Conservation (phyloP, 1,140 invertebrate genomes). For the Solenopsis invicta region DNA sequence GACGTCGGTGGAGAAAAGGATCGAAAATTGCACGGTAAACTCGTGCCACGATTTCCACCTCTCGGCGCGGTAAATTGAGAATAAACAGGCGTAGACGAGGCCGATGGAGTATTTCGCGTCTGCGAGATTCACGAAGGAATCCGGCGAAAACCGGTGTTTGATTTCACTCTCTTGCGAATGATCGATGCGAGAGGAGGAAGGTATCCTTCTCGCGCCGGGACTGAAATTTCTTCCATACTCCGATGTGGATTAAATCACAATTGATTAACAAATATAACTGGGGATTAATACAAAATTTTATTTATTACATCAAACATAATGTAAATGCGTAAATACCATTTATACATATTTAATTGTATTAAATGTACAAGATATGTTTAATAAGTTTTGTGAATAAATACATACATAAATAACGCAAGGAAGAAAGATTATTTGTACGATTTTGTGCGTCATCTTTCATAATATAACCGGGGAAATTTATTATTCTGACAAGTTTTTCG, state of each 20-base stretch:
- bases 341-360: neutral
- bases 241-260: neutral
- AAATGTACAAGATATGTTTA: neutral
- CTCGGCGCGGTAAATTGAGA: constrained; percentile 74
- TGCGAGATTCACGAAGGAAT: constrained; percentile 56
- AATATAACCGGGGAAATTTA: no score
- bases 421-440: no score
- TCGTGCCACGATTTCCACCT: constrained; percentile 74
- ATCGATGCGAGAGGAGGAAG: neutral
- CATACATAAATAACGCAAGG: no score
- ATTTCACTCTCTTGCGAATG: constrained; percentile 44
- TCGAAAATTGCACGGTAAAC: constrained; percentile 79
- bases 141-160: constrained; percentile 39
- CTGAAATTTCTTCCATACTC: constrained; percentile 1
- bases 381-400: no score
- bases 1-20: constrained; percentile 59
- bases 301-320: neutral
- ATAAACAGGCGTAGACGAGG: constrained; percentile 72
- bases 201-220: neutral
- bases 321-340: neutral
- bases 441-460: no score
- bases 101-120: constrained; percentile 55
- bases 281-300: no score
- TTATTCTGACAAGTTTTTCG: no score
- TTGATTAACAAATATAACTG: neutral